Base-by-base conservation (phyloP, 2,113 vertebrate genomes). In the Pipra filicauda region DNA sequence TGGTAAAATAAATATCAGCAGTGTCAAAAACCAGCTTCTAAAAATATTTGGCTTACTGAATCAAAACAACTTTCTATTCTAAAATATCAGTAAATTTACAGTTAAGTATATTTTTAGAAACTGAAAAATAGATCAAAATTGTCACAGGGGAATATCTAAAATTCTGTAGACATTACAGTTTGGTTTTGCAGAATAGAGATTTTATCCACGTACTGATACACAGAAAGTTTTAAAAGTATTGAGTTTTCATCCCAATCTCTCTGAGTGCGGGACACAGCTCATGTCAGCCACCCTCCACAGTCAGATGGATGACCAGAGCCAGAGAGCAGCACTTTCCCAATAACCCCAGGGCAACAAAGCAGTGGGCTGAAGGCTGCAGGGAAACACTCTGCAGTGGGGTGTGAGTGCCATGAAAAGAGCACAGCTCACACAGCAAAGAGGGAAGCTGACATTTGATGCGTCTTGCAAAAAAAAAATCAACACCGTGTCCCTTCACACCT, bases 401-500 rank as follows among this genome's bases (percentile, higher is more conserved):
- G 15, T 6, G 27, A 8, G 48, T 14, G 24, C 49, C 35, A 13
- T 27, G 64, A 71, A 37, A 61, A 39, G 10, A n/a, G 48, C 33
- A 39, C 0, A 15, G 49, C 35, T 51, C 41, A 41, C 12, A 26
- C 19, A 37, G 58, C 46, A 31, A 44, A 66, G 67, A 58, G 23
- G 0, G 15, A 83, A 37, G 61, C 41, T 64, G 49, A 49, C 23
- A 48, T 48, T 22, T 39, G 30, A 43, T 9, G 24, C 8, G 5
- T 17, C 75, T 54, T 35, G 37, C 21, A 78, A 69, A 85, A 85
- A n/a, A 85, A n/a, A 69, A 51, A n/a, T n/a, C n/a, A 71, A n/a
- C 5, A 2, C 30, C 0, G 0, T 15, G 6, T 54, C 37, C 57
- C 41, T 71, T 49, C 44, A 31, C 19, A n/a, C 2, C 55, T 59